Percentiles rank a stretch among this genome's conserved stretches.
Evolutionary conservation across 2,113 vertebrate species (phyloP).

Genomic region (Esox niger): DNA sequence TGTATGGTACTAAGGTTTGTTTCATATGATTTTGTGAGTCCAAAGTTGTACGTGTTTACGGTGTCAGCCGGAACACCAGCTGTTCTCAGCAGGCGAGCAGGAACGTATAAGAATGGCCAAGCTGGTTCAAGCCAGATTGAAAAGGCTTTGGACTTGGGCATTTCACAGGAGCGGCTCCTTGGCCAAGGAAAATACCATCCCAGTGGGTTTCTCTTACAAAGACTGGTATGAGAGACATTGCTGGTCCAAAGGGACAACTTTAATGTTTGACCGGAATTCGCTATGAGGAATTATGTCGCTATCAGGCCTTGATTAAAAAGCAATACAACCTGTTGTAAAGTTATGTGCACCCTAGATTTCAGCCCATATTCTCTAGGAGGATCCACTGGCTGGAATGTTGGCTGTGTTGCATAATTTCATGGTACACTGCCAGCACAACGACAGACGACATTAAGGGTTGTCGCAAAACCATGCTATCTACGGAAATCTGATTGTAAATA

Average conservation of each 20-base stretch:
- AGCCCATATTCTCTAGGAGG: not conserved
- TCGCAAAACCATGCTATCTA: not conserved
- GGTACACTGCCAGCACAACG: not conserved
- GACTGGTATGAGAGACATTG: conserved; percentile 10
- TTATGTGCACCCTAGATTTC: not conserved
- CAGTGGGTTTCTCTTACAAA: conserved; percentile 26
- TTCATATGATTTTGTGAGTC: not conserved
- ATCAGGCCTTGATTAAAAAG: not conserved
- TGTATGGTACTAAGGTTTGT: not conserved
- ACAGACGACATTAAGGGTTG: not conserved
- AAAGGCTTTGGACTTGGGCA: conserved; percentile 26
- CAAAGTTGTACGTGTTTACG: conserved; percentile 2
- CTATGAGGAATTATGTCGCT: conserved; percentile 1
- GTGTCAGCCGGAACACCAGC: conserved; percentile 34
- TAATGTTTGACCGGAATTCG: not conserved
- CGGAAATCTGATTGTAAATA: not conserved
- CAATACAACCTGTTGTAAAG: too few relatives aligned
- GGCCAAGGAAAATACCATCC: conserved; percentile 38
- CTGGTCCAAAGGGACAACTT: conserved; percentile 9
- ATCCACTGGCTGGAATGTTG: not conserved
- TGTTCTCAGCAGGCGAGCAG: conserved; percentile 33
- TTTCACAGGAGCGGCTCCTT: conserved; percentile 36
- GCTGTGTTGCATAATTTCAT: not conserved
- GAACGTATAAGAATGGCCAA: conserved; percentile 10
- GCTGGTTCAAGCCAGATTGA: conserved; percentile 45